A percentile compares a stretch with the other conserved stretches of the same genome.
These are phyloP conservation scores for Therioaphis trifolii DNA, from an alignment of 2,888 invertebrate species.

Conservation along the genomic window DNA sequence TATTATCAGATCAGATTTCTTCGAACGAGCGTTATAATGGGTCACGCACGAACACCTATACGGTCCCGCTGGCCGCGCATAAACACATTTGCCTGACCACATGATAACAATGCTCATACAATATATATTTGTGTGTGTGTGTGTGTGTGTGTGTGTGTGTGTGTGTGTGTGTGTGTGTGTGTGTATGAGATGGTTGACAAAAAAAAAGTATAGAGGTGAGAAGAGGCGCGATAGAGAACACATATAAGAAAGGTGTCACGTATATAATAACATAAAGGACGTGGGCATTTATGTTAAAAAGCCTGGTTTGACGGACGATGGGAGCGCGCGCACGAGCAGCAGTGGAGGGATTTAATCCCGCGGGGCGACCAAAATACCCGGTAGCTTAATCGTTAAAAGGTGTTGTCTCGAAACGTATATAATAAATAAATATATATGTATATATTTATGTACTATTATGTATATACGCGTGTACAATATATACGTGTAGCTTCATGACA, in stretches of 20 bases:
- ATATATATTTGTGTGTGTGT: background rate
- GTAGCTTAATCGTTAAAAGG: conserved; percentile 63
- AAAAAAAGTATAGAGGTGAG: background rate
- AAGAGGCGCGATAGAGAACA: conserved; percentile 1
- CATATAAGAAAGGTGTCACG: conserved; percentile 26
- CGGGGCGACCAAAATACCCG: conserved; percentile 54
- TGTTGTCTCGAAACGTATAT: conserved; percentile 54
- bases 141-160: background rate
- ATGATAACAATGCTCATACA: conserved; percentile 12
- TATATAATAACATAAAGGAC: conserved; percentile 1
- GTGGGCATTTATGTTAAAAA: conserved; percentile 53
- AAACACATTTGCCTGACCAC: conserved; percentile 55
- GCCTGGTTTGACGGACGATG: background rate
- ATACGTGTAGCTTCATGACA: conserved; percentile 23
- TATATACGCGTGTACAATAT: background rate
- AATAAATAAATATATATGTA: background rate
- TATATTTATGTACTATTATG: background rate
- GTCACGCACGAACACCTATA: conserved; percentile 56
- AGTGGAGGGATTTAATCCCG: conserved; percentile 49
- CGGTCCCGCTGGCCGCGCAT: background rate
- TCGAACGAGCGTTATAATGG: conserved; percentile 47
- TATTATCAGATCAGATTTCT: conserved; percentile 59
- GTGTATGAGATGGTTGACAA: background rate
- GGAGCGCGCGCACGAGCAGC: background rate
- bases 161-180: background rate